phyloP scores from a whole-genome alignment of 2,888 invertebrate species.

The Sesia apiformis region DNA sequence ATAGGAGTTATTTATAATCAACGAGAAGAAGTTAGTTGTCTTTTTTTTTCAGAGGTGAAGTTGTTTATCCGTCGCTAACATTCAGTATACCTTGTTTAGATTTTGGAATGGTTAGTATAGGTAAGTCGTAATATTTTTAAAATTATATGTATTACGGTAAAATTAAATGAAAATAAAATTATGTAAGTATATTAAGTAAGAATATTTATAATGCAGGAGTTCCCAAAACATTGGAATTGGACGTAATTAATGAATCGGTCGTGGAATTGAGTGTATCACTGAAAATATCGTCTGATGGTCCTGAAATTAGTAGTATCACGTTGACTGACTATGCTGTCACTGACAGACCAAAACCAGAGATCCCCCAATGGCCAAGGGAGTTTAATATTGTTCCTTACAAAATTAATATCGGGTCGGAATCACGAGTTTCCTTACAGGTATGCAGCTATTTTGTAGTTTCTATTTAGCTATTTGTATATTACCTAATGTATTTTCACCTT shows the following conservation, averaged over 20 bases:
- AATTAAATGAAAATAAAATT: neutral
- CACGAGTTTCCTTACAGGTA: conserved; percentile 57
- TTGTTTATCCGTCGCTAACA: conserved; percentile 74
- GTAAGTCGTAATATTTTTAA: conserved; percentile 35
- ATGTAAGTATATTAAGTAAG: neutral
- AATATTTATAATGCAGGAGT: conserved; percentile 44
- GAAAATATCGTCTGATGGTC: conserved; percentile 68
- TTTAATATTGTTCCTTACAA: conserved; percentile 63
- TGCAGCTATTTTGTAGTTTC: conserved; percentile 1
- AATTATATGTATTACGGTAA: neutral
- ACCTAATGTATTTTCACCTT: neutral
- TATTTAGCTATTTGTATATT: neutral
- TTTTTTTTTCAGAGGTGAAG: conserved; percentile 68
- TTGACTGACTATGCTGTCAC: conserved; percentile 56
- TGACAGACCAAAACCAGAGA: conserved; percentile 41
- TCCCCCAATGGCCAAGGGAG: conserved; percentile 69
- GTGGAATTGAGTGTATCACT: conserved; percentile 69
- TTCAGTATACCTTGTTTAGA: conserved; percentile 69
- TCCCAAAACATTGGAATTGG: conserved; percentile 51
- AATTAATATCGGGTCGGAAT: conserved; percentile 59
- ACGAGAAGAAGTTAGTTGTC: too few species aligned
- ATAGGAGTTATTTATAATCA: too few species aligned
- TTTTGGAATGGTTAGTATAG: conserved; percentile 74
- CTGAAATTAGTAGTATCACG: conserved; percentile 63
- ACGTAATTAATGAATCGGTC: conserved; percentile 70